Conservation (phyloP, 2,888 invertebrate genomes). For the Disparrhopalites patrizii region DNA sequence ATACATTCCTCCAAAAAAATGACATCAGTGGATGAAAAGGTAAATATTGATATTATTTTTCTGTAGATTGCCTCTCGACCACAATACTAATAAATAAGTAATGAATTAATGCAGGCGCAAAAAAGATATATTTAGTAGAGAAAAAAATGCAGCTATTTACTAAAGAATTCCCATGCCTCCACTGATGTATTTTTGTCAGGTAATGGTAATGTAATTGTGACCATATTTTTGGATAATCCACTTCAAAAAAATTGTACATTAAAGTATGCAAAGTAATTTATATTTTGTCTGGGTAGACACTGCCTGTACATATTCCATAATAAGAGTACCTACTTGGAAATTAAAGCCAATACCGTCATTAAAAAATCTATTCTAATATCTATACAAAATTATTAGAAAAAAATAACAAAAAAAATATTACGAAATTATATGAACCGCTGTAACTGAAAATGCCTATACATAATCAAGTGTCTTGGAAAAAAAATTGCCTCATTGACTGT, state of each 20-base stretch:
- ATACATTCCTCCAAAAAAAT: too few relatives aligned
- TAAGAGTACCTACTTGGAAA: too few relatives aligned
- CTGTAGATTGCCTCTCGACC: too few relatives aligned
- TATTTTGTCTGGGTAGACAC: too few relatives aligned
- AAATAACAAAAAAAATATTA: not conserved
- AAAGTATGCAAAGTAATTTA: not conserved
- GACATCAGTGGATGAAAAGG: too few relatives aligned
- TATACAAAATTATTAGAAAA: not conserved
- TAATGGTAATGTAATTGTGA: not conserved
- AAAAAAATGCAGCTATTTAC: not conserved
- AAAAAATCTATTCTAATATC: not conserved
- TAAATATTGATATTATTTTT: constrained; percentile 1
- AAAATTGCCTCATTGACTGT: too few relatives aligned
- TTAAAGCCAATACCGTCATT: not conserved
- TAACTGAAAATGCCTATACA: constrained; percentile 6
- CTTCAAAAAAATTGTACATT: not conserved
- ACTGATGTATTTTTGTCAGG: not conserved
- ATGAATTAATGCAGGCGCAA: not conserved
- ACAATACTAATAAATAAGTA: too few relatives aligned
- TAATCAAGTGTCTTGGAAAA: too few relatives aligned
- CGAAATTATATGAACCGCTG: not conserved
- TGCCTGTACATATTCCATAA: too few relatives aligned
- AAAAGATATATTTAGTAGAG: not conserved
- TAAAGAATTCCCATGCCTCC: not conserved
- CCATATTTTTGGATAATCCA: not conserved